These are phyloP conservation scores for Danaus chrysippus DNA, from an alignment of 2,888 invertebrate species.

Conservation along the genomic window DNA sequence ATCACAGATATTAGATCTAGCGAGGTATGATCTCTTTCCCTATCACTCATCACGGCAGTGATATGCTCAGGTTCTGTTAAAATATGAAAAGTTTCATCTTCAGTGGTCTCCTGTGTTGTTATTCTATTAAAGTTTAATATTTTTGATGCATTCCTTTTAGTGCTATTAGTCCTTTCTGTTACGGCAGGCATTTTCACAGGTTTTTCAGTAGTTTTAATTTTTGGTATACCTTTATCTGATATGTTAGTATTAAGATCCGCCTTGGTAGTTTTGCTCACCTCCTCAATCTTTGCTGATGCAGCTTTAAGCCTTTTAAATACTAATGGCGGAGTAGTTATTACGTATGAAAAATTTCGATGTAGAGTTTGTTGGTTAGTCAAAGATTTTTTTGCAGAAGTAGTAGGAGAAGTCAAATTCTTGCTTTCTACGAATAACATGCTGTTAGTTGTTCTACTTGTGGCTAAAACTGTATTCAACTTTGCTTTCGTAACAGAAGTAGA, in stretches of 20 bases:
- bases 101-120: conserved; percentile 53
- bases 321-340: conserved; percentile 35
- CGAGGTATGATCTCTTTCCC: conserved; percentile 58
- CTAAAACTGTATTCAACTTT: conserved; percentile 26
- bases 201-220: conserved; percentile 27
- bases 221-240: conserved; percentile 18
- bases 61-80: conserved; percentile 78
- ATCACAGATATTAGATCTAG: conserved; percentile 71
- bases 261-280: conserved; percentile 14
- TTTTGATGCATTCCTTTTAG: conserved; percentile 36
- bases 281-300: conserved; percentile 19
- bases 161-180: conserved; percentile 25
- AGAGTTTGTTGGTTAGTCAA: conserved; percentile 39
- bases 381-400: conserved; percentile 52
- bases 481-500: conserved; percentile 21
- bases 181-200: conserved; percentile 27
- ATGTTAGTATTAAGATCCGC: conserved; percentile 12
- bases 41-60: conserved; percentile 73
- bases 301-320: conserved; percentile 28
- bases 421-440: conserved; percentile 60
- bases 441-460: conserved; percentile 60
- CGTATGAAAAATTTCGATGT: conserved; percentile 27
- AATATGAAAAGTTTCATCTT: conserved; percentile 74
- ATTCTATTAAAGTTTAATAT: conserved; percentile 42
- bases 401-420: conserved; percentile 50